phyloP scores from a whole-genome alignment of 2,113 vertebrate genomes.

The Puntigrus tetrazona region DNA sequence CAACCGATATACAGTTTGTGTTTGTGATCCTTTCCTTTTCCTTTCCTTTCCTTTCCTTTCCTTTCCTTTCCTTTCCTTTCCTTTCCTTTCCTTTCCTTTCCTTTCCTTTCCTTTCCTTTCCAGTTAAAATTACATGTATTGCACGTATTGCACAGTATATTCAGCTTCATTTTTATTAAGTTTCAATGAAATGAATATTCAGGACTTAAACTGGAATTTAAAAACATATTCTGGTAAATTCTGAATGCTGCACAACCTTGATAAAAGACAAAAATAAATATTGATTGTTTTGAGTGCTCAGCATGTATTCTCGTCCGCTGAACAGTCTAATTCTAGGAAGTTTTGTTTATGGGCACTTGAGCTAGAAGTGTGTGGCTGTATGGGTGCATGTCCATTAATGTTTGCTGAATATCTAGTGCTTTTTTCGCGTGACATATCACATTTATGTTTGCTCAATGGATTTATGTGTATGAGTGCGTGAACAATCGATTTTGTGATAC shows the following conservation, averaged over 20 bases:
- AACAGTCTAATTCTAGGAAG: not conserved
- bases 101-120: too few species aligned
- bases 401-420: not conserved
- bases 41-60: too few species aligned
- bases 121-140: not conserved
- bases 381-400: not conserved
- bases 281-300: not conserved
- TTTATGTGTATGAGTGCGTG: not conserved
- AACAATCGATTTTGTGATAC: conserved; percentile 18
- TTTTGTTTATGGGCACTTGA: not conserved
- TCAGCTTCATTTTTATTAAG: not conserved
- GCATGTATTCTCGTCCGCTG: not conserved
- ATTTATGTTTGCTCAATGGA: not conserved
- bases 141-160: too few species aligned
- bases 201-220: not conserved
- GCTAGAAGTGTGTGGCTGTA: not conserved
- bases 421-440: not conserved
- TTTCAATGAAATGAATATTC: not conserved
- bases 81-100: too few species aligned
- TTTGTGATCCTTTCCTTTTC: too few species aligned
- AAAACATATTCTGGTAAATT: not conserved
- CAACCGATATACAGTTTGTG: not conserved
- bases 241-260: not conserved
- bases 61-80: too few species aligned
- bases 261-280: not conserved